A percentile compares a stretch with the other conserved stretches of the same genome.
Conservation (phyloP, 1,140 invertebrate genomes). For the Lepidotrigona ventralis region DNA sequence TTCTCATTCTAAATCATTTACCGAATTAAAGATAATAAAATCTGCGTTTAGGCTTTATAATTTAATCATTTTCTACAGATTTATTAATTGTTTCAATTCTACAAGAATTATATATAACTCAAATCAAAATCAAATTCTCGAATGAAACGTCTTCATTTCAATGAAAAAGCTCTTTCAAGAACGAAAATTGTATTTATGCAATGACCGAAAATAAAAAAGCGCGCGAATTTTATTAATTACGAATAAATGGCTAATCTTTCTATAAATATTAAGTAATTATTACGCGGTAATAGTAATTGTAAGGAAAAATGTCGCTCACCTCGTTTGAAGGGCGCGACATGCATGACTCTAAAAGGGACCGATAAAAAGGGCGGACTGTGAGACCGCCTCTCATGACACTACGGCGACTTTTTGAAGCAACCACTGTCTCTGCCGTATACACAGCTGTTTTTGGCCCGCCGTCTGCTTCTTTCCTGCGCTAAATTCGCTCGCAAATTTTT, state of each 20-base stretch:
- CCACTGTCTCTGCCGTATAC: conserved; percentile 67
- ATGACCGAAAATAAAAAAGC: conserved; percentile 37
- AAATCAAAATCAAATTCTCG: no score
- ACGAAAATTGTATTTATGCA: conserved; percentile 23
- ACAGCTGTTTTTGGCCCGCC: conserved; percentile 52
- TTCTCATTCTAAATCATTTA: not conserved
- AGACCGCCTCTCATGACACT: conserved; percentile 81
- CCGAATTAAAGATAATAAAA: not conserved
- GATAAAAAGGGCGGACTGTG: conserved; percentile 78
- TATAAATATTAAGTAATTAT: not conserved
- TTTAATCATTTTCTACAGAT: not conserved
- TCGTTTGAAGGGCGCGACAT: conserved; percentile 80
- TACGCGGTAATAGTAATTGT: not conserved
- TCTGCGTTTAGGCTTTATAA: not conserved
- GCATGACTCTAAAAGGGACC: conserved; percentile 79
- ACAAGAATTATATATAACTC: not conserved
- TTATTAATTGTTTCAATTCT: not conserved
- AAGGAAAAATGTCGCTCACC: conserved; percentile 67
- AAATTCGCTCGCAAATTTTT: conserved; percentile 27
- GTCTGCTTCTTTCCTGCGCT: conserved; percentile 28
- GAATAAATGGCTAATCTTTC: not conserved
- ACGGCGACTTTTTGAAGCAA: conserved; percentile 75
- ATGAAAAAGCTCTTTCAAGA: not conserved
- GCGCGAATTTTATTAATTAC: conserved; percentile 30
- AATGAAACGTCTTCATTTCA: no score